Base-by-base conservation (phyloP, 2,113 vertebrate species). In the Carlito syrichta region DNA sequence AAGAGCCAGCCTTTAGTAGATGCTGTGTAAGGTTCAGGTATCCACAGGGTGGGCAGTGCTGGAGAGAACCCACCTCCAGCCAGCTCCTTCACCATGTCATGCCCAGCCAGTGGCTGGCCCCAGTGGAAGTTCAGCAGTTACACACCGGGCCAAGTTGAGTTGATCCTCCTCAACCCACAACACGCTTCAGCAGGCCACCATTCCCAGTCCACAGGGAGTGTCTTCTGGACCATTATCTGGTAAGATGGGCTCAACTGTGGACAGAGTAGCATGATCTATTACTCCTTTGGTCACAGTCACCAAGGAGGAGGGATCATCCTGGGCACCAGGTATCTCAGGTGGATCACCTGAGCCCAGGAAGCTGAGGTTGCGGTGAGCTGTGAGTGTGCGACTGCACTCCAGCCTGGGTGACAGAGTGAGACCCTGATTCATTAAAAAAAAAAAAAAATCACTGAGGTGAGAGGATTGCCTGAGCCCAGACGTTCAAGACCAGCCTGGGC, bases 131-230 rank as follows among this genome's bases (percentile, higher is more conserved):
- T 20, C 35, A 19, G 5, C 4, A 1, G 14, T 76, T 30, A 1
- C 1, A 13, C 4, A 3, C 48, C 14, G 20, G 7, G n/a, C 17
- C 5, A 77, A 11, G 77, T 11, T 30, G 23, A 12, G 56, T 45
- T 6, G 48, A 35, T 22, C 9, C 22, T 48, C 50, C 8, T 45
- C 12, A n/a, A n/a, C 23, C 30, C 23, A 23, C 38, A 6, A 22
- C 27, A 2, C 5, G 48, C 54, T 43, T 30, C 43, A 16, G 38
- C 1, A 19, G 88, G 69, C 73, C 27, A 7, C 78, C 32, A n/a
- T 5, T 40, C n/a, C 32, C 32, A 5, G 22, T 22, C n/a, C 4
- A 0, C 13, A 45, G 52, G 3, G 4, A 0, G 58, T 23, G 38
- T 38, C 17, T 32, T n/a, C 32, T 8, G 19, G 48, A 62, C 22